Conservation (phyloP, 2,797 vertebrate species). For the Amblyraja radiata region DNA sequence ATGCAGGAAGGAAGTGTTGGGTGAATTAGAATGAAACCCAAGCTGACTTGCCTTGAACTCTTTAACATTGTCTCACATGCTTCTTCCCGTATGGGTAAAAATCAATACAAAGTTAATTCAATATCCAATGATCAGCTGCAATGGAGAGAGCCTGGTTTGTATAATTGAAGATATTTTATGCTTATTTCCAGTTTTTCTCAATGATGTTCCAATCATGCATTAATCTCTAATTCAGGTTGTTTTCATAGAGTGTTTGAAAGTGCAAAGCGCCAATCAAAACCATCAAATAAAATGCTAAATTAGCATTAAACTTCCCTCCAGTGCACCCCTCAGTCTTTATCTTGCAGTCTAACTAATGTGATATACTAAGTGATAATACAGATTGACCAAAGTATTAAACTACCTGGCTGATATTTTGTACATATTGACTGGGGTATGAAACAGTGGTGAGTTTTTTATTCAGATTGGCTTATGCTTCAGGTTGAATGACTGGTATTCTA, state of each 20-base stretch:
- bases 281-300: neutral
- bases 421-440: neutral
- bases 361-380: neutral
- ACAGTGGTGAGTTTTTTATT: neutral
- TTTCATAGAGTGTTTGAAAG: neutral
- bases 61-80: conserved; percentile 34
- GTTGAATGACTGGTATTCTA: neutral
- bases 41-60: conserved; percentile 29
- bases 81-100: conserved; percentile 28
- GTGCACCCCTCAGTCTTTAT: neutral
- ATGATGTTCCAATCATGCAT: neutral
- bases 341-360: neutral
- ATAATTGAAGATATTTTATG: conserved; percentile 20
- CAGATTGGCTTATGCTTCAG: neutral
- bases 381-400: neutral
- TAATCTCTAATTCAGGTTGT: neutral
- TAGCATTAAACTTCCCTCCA: neutral
- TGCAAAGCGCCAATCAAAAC: neutral
- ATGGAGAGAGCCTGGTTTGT: neutral
- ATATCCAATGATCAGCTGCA: conserved; percentile 20
- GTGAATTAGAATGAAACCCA: conserved; percentile 33
- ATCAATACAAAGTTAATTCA: conserved; percentile 37
- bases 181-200: neutral
- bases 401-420: neutral
- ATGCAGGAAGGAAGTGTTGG: conserved; percentile 36